A percentile compares a stretch with the other conserved stretches of the same genome.
phyloP scores from a whole-genome alignment of 2,888 invertebrate species.

The Heliothis peltigera region DNA sequence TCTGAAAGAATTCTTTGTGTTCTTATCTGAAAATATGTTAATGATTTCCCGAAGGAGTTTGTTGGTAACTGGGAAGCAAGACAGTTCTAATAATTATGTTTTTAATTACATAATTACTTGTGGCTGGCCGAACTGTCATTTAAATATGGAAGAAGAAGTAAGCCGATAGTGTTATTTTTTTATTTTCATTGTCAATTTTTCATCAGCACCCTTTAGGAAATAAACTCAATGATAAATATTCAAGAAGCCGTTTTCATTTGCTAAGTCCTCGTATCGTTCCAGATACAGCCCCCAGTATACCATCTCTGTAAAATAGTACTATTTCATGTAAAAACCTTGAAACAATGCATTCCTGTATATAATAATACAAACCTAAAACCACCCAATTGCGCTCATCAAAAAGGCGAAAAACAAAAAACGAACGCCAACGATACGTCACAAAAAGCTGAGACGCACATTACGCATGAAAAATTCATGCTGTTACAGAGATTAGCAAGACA shows the following conservation, averaged over 20 bases:
- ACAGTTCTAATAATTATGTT: conserved; percentile 5
- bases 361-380: background rate
- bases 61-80: conserved; percentile 7
- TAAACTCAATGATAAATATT: no score
- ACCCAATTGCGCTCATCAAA: conserved; percentile 4
- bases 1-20: conserved; percentile 13
- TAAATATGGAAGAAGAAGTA: no score
- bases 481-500: conserved; percentile 68
- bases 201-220: no score
- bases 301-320: no score
- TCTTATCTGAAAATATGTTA: conserved; percentile 37
- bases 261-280: no score
- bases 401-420: conserved; percentile 27
- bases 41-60: conserved; percentile 25
- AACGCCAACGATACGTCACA: conserved; percentile 42
- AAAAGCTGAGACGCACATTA: conserved; percentile 55
- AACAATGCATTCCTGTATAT: background rate
- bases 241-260: no score
- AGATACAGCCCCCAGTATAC: no score
- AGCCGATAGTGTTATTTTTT: no score
- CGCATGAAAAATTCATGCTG: conserved; percentile 66
- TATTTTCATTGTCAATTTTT: no score
- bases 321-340: no score
- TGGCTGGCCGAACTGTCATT: no score
- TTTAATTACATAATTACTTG: no score